Evolutionary conservation across 2,113 vertebrate species (phyloP).

Genomic region (Passer domesticus): DNA sequence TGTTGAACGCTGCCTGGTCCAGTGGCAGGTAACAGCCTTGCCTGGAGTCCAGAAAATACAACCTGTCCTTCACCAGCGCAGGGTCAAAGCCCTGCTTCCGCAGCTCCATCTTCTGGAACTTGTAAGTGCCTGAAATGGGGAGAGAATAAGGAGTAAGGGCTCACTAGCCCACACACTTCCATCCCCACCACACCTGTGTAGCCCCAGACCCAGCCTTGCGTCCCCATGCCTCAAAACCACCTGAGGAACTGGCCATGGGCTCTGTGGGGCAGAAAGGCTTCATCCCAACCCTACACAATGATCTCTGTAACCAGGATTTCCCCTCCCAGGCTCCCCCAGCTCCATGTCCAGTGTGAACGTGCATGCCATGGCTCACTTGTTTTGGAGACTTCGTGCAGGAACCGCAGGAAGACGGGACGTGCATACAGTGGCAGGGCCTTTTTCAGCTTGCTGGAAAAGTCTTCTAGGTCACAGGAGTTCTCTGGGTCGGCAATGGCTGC

Average conservation of each 20-base stretch:
- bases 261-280: neutral
- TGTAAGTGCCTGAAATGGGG: slow-evolving; percentile 86
- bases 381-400: slow-evolving; percentile 89
- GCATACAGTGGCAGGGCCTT: slow-evolving; percentile 89
- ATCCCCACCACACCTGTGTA: neutral
- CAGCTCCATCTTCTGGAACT: slow-evolving; percentile 93
- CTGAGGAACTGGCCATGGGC: neutral
- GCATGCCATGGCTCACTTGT: slow-evolving; percentile 75
- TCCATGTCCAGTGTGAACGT: accelerated
- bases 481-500: slow-evolving; percentile 86
- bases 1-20: slow-evolving; percentile 76
- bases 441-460: slow-evolving; percentile 83
- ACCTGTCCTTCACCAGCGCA: slow-evolving; percentile 77
- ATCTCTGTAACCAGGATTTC: neutral
- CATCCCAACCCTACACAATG: neutral
- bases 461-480: slow-evolving; percentile 80
- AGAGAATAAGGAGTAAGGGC: neutral
- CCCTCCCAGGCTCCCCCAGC: neutral
- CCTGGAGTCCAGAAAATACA: slow-evolving; percentile 90
- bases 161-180: neutral
- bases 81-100: slow-evolving; percentile 89
- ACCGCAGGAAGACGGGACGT: slow-evolving; percentile 88
- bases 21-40: slow-evolving; percentile 82
- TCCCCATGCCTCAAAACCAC: neutral
- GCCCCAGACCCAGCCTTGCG: neutral